Base-by-base conservation (phyloP, 2,113 vertebrate genomes). In the Eleginops maclovinus region DNA sequence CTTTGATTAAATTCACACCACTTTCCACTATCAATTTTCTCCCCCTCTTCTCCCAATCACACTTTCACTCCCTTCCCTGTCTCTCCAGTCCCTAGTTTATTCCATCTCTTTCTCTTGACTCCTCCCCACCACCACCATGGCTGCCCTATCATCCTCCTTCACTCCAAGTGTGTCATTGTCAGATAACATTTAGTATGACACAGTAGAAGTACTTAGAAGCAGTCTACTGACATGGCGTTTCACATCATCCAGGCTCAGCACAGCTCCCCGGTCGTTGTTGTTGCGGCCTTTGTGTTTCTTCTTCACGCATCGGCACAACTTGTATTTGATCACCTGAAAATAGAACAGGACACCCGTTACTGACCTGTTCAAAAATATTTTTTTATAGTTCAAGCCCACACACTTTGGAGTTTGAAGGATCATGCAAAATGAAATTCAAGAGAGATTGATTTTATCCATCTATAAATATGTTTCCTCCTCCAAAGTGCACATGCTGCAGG, bases 201-300 rank as follows among this genome's bases (percentile, higher is more conserved):
- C 58, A 72, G 77, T 65, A 36, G 56, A 58, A 84, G 72, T 75
- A 76, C 81, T 78, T 55, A 68, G 73, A 60, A 64, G 77, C 41
- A 51, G 81, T 54, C 21, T 89, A 95, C 98, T 99, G 85, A 99
- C 98, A 43, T 99, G 97, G 93, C 95, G 97, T 79, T 99, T 98
- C 85, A 99, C 97, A 67, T 99, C 97, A 19, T 99, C 97, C 96
- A 99, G 95, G 93, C 96, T 99, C 90, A 99, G 95, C 8, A 97
- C 96, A 9, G 97, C 96, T 61, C 97, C 98, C 72, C 97, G 96
- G 93, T 99, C 97, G 0, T 96, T 96, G 92, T 97, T 99, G 95
- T 93, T 98, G 81, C 95, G 97, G 82, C 96, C 94, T 90, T 98
- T 98, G 92, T 97, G 95, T 90, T 94, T 97, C 92, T 97, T 98